These are phyloP conservation scores for Chascanopsetta lugubris DNA, from an alignment of 2,113 vertebrate genomes.

Conservation along the genomic window DNA sequence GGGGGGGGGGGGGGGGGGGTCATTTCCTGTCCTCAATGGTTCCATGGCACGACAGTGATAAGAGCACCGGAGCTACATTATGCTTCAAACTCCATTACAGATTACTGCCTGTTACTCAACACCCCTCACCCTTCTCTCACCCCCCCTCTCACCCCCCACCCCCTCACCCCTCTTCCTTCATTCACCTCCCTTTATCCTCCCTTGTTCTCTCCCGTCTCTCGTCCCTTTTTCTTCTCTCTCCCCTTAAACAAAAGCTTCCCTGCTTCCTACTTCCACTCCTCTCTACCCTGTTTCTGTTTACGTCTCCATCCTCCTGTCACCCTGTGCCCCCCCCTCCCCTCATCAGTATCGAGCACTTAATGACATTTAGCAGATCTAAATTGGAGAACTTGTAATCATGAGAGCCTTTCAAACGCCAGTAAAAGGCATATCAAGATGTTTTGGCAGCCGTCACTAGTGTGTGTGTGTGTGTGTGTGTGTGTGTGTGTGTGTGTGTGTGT, in stretches of 20 bases:
- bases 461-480: constrained; percentile 33
- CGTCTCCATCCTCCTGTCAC: background rate
- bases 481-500: constrained; percentile 30
- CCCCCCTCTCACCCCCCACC: background rate
- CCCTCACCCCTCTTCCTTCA: background rate
- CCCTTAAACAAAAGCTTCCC: background rate
- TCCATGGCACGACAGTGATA: constrained; percentile 63
- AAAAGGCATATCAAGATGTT: constrained; percentile 21
- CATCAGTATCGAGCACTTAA: constrained; percentile 40
- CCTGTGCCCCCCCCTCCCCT: background rate
- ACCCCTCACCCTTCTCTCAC: background rate
- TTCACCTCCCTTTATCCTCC: too few relatives aligned
- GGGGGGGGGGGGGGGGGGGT: background rate
- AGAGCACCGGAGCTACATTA: constrained; percentile 50
- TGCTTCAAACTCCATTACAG: constrained; percentile 51
- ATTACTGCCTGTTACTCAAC: constrained; percentile 24
- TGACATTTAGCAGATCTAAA: constrained; percentile 47
- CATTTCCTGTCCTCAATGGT: constrained; percentile 63
- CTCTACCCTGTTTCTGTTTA: too few relatives aligned
- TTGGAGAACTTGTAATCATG: constrained; percentile 48
- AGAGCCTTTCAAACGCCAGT: constrained; percentile 38
- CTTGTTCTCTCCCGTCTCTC: too few relatives aligned
- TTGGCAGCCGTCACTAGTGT: constrained; percentile 7
- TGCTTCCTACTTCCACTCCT: too few relatives aligned
- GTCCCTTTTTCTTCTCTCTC: too few relatives aligned